Conservation (phyloP, 2,797 vertebrate species). For the Tauraco hartlaubi region DNA sequence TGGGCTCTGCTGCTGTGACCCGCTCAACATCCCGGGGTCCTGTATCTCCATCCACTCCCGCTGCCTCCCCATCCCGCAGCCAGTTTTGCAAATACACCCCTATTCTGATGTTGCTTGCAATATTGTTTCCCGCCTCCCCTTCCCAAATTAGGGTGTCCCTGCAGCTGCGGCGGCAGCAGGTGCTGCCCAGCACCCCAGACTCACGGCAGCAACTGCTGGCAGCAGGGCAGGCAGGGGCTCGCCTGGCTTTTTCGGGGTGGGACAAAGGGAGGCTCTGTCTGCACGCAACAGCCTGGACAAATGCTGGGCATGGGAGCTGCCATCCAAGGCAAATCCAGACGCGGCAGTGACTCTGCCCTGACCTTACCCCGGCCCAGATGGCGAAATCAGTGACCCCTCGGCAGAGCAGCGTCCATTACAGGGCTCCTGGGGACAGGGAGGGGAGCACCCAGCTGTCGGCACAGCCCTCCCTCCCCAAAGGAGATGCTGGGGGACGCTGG, state of each 20-base stretch:
- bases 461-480: not conserved
- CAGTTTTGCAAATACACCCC: not conserved
- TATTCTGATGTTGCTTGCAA: not conserved
- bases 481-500: not conserved
- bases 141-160: not conserved
- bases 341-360: constrained; percentile 8
- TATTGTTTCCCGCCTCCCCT: not conserved
- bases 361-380: constrained; percentile 49
- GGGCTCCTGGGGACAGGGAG: not conserved
- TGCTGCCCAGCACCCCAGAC: constrained; percentile 9
- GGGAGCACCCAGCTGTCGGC: constrained; percentile 1
- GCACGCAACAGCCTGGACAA: constrained; percentile 41
- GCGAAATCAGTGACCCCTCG: not conserved
- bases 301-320: constrained; percentile 53
- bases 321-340: constrained; percentile 66
- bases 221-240: constrained; percentile 5
- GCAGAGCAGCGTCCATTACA: not conserved
- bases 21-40: not conserved
- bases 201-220: not conserved
- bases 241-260: not conserved
- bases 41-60: rapidly evolving
- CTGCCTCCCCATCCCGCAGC: not conserved
- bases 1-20: rapidly evolving
- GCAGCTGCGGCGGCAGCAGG: constrained; percentile 60
- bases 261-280: constrained; percentile 70